phyloP scores from a whole-genome alignment of 2,113 vertebrate genomes.

The Climacteris rufus region DNA sequence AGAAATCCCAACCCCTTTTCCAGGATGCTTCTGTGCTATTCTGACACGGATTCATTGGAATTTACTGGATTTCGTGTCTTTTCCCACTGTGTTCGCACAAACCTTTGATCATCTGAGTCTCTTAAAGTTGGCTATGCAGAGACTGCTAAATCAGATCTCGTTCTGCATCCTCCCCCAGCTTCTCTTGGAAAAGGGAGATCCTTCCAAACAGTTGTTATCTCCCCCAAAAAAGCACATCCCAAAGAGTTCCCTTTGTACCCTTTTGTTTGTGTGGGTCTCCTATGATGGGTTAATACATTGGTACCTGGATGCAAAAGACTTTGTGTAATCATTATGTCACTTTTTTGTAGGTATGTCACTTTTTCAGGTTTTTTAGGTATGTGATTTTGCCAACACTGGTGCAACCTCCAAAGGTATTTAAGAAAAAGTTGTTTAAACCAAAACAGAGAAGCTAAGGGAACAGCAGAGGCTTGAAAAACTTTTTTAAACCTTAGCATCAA shows the following conservation, averaged over 20 bases:
- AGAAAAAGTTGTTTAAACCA: background rate
- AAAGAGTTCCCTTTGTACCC: background rate
- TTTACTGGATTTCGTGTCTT: background rate
- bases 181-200: background rate
- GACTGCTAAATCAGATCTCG: background rate
- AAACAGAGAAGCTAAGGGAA: background rate
- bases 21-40: background rate
- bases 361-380: background rate
- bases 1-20: background rate
- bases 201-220: background rate
- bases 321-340: fast-evolving
- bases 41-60: background rate
- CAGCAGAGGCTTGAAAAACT: background rate
- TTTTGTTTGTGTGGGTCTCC: background rate
- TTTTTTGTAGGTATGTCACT: background rate
- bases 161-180: background rate
- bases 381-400: background rate
- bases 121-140: background rate
- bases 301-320: background rate
- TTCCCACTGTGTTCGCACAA: background rate
- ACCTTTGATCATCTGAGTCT: background rate
- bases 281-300: background rate
- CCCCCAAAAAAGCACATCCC: background rate
- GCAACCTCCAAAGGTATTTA: background rate
- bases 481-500: background rate